Percentiles rank a stretch among this genome's conserved stretches.
Conservation (phyloP, 2,888 invertebrate species). For the Andrena fulva region DNA sequence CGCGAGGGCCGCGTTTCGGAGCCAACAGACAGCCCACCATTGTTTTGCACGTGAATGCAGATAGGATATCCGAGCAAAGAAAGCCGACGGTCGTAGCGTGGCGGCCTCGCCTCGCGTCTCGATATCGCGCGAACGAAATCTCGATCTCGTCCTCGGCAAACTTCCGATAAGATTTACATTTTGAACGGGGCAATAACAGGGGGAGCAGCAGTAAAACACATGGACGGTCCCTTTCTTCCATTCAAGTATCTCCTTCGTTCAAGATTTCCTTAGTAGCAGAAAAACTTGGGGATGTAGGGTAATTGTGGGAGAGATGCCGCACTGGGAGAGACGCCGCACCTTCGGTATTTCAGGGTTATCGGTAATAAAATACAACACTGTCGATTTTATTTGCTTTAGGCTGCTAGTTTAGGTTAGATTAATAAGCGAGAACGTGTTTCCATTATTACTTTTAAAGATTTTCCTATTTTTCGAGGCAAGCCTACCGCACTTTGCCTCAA, state of each 20-base stretch:
- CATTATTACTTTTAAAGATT: no score
- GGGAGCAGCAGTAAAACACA: background rate
- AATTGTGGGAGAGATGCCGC: no score
- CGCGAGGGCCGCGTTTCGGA: constrained; percentile 27
- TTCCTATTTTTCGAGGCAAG: no score
- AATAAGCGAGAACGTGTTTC: no score
- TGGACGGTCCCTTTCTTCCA: background rate
- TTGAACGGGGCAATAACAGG: background rate
- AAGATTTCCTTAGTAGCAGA: background rate
- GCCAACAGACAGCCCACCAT: constrained; percentile 43
- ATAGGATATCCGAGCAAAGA: constrained; percentile 42
- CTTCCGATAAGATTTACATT: constrained; percentile 13
- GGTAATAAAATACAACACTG: no score
- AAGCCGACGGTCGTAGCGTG: constrained; percentile 13
- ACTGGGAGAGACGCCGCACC: no score
- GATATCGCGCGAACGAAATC: constrained; percentile 11
- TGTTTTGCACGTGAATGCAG: constrained; percentile 53
- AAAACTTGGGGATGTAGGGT: background rate
- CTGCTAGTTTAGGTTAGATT: no score
- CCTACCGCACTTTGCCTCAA: no score
- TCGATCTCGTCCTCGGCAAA: constrained; percentile 16
- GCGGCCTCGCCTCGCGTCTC: background rate
- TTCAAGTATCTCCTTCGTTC: background rate
- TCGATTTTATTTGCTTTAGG: no score
- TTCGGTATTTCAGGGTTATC: no score